Evolutionary conservation across 2,113 vertebrate species (phyloP).

Genomic region (Motacilla tschutschensis): DNA sequence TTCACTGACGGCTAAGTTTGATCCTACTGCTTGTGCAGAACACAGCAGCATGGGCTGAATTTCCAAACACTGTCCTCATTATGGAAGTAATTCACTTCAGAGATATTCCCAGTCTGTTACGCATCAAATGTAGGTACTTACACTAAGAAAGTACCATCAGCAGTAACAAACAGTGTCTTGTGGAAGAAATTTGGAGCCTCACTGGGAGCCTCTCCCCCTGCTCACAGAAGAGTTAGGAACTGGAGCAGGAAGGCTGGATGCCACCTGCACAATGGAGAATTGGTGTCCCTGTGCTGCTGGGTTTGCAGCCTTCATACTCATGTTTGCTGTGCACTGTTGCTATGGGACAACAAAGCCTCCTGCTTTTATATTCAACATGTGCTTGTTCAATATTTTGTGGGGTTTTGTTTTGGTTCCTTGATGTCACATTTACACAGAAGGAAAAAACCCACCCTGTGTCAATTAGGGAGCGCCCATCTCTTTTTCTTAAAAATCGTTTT

Average conservation of each 20-base stretch:
- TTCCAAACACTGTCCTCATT: neutral
- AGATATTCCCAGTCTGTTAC: neutral
- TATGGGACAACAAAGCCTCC: neutral
- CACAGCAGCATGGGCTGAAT: neutral
- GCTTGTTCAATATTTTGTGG: neutral
- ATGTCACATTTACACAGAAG: neutral
- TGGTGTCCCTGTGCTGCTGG: fast-evolving
- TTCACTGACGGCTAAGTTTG: neutral
- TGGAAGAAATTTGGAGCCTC: neutral
- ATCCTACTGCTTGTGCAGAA: neutral
- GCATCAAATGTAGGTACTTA: neutral
- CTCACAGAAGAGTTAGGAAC: neutral
- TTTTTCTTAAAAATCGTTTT: neutral
- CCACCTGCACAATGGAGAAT: neutral
- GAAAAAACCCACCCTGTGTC: neutral
- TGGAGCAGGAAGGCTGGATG: neutral
- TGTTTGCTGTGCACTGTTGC: neutral
- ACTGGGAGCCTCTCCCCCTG: neutral
- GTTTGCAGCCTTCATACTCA: neutral
- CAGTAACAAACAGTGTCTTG: neutral
- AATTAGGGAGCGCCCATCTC: neutral
- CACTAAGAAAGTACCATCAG: neutral
- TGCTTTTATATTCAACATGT: neutral
- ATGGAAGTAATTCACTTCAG: neutral
- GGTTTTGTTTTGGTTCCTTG: neutral